Percentiles rank a stretch among this genome's conserved stretches.
Evolutionary conservation across 2,113 vertebrate genomes (phyloP).

Genomic region (Scartelaos histophorus): DNA sequence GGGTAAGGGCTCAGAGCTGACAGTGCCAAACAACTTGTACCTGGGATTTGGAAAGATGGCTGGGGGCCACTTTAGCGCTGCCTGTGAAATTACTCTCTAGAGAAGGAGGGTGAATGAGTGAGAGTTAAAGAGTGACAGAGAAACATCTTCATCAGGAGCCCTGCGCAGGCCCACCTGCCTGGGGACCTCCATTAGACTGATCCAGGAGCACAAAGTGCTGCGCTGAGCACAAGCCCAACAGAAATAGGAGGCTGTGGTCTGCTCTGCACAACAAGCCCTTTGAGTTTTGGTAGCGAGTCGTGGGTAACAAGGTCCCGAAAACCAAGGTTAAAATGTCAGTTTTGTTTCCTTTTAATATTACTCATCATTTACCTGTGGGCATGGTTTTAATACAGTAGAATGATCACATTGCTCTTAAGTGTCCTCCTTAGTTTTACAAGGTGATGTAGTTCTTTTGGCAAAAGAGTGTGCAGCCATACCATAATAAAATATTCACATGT

Average conservation of each 20-base stretch:
- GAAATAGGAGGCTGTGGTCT: slow-evolving; percentile 39
- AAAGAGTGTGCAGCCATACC: not conserved
- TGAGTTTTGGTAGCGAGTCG: slow-evolving; percentile 38
- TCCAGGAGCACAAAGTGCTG: slow-evolving; percentile 67
- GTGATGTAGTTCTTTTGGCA: no score
- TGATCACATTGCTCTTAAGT: not conserved
- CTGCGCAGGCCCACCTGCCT: slow-evolving; percentile 58
- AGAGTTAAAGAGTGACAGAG: slow-evolving; percentile 52
- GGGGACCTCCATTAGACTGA: slow-evolving; percentile 76
- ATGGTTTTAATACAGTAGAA: not conserved
- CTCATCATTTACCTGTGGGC: not conserved
- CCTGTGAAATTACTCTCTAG: slow-evolving; percentile 81
- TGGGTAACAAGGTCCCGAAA: slow-evolving; percentile 45
- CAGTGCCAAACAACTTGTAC: slow-evolving; percentile 71
- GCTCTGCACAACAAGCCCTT: slow-evolving; percentile 47
- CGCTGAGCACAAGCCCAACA: slow-evolving; percentile 50
- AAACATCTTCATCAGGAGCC: slow-evolving; percentile 70
- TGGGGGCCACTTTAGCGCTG: slow-evolving; percentile 76
- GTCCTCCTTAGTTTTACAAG: not conserved
- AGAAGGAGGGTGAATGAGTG: slow-evolving; percentile 55
- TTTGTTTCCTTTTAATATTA: not conserved
- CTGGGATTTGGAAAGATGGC: slow-evolving; percentile 76
- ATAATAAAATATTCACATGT: not conserved
- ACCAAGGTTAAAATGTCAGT: slow-evolving; percentile 21
- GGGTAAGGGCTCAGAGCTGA: slow-evolving; percentile 63